Conservation (phyloP, 2,888 invertebrate genomes). For the Anoncus sp. region DNA sequence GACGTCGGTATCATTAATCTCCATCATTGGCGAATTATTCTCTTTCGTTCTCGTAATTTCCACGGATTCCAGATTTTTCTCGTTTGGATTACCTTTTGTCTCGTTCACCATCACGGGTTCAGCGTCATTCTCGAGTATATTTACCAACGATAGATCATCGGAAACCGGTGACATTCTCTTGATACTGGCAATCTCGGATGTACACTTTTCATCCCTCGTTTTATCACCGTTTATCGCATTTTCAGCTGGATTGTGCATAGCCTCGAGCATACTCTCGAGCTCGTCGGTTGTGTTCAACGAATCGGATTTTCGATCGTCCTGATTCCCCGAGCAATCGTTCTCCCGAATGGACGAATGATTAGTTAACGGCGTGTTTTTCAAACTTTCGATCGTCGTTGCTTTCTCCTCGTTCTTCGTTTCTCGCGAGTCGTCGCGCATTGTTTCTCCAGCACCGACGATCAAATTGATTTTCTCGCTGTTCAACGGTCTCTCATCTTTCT, state of each 20-base stretch:
- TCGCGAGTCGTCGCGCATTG: constrained; percentile 77
- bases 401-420: constrained; percentile 66
- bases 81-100: constrained; percentile 68
- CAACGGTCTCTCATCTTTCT: constrained; percentile 61
- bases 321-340: constrained; percentile 44
- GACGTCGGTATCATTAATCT: constrained; percentile 39
- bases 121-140: constrained; percentile 79
- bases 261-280: constrained; percentile 82
- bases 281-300: constrained; percentile 82
- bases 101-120: constrained; percentile 72
- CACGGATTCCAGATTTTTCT: constrained; percentile 53
- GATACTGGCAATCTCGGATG: constrained; percentile 72
- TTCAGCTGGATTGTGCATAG: constrained; percentile 81
- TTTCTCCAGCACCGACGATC: constrained; percentile 45
- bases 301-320: constrained; percentile 78
- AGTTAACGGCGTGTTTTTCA: constrained; percentile 50
- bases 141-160: constrained; percentile 81
- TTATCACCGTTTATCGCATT: constrained; percentile 75
- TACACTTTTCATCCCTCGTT: constrained; percentile 62
- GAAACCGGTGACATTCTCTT: constrained; percentile 80
- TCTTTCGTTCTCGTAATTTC: constrained; percentile 63
- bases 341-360: constrained; percentile 57
- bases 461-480: constrained; percentile 25
- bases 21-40: constrained; percentile 25
- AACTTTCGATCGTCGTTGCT: constrained; percentile 55